phyloP scores from a whole-genome alignment of 1,140 invertebrate genomes.

The Panagrolaimus sp. region DNA sequence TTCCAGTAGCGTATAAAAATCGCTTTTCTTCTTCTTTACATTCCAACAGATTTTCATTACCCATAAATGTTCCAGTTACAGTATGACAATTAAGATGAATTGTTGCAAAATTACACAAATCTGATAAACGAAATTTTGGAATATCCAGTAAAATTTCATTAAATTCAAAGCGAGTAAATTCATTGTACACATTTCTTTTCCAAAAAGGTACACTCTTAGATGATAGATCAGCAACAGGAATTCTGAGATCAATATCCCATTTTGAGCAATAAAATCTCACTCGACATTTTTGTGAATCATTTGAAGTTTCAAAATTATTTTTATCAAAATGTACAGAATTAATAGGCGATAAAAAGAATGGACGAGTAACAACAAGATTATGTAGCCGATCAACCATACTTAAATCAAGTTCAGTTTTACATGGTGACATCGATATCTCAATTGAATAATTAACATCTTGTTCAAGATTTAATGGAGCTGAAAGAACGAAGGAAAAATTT shows the following conservation, averaged over 20 bases:
- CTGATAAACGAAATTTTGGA: conserved; percentile 29
- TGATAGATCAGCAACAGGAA: conserved; percentile 33
- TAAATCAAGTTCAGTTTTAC: conserved; percentile 34
- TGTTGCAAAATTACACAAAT: conserved; percentile 17
- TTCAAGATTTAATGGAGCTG: conserved; percentile 18
- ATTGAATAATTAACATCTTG: conserved; percentile 20
- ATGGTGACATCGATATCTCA: conserved; percentile 30
- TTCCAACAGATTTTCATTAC: conserved; percentile 23
- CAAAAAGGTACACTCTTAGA: not conserved
- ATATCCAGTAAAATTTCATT: conserved; percentile 28
- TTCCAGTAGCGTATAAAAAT: conserved; percentile 25
- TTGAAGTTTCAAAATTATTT: not conserved
- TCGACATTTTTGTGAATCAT: conserved; percentile 19
- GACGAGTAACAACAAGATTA: conserved; percentile 20
- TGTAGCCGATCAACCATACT: conserved; percentile 35
- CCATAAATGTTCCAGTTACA: conserved; percentile 34
- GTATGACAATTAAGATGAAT: conserved; percentile 32
- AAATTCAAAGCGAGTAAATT: conserved; percentile 26
- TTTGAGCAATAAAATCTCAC: conserved; percentile 30
- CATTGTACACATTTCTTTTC: conserved; percentile 24
- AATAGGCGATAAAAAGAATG: conserved; percentile 23
- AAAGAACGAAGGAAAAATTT: conserved; percentile 22
- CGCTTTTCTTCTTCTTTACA: conserved; percentile 30
- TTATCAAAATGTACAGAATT: conserved; percentile 6
- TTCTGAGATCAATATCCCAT: conserved; percentile 35